These are phyloP conservation scores for Endotricha flammealis DNA, from an alignment of 2,888 invertebrate genomes.

Conservation along the genomic window DNA sequence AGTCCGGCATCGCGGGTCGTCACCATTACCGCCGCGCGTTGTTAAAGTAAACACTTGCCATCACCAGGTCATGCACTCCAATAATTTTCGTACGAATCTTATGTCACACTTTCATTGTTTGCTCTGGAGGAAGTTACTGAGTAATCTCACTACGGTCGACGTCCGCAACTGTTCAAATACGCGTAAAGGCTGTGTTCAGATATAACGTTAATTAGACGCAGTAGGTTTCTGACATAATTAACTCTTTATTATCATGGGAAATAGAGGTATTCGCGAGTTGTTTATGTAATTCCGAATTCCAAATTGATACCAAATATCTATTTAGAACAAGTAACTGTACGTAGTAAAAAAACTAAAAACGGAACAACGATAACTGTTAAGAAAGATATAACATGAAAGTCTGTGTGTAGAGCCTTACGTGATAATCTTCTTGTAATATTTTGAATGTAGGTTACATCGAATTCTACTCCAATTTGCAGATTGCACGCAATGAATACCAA, in stretches of 20 bases:
- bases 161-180: constrained; percentile 51
- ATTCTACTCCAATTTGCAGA: not conserved
- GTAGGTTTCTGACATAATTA: constrained; percentile 8
- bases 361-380: not conserved
- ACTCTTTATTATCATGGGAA: constrained; percentile 6
- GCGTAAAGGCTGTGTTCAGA: constrained; percentile 20
- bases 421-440: not conserved
- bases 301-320: not conserved
- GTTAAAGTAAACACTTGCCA: constrained; percentile 33
- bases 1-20: constrained; percentile 69
- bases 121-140: constrained; percentile 31
- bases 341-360: not conserved
- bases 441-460: constrained; percentile 5
- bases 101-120: constrained; percentile 40
- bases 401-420: not conserved
- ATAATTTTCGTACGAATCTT: constrained; percentile 25
- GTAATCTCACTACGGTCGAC: constrained; percentile 46
- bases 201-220: constrained; percentile 6
- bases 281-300: constrained; percentile 3
- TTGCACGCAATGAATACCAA: not conserved
- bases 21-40: constrained; percentile 56
- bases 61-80: constrained; percentile 29
- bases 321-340: not conserved
- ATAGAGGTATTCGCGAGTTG: not conserved
- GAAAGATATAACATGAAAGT: constrained; percentile 1